Base-by-base conservation (phyloP, 2,113 vertebrate genomes). In the Heterotis niloticus region DNA sequence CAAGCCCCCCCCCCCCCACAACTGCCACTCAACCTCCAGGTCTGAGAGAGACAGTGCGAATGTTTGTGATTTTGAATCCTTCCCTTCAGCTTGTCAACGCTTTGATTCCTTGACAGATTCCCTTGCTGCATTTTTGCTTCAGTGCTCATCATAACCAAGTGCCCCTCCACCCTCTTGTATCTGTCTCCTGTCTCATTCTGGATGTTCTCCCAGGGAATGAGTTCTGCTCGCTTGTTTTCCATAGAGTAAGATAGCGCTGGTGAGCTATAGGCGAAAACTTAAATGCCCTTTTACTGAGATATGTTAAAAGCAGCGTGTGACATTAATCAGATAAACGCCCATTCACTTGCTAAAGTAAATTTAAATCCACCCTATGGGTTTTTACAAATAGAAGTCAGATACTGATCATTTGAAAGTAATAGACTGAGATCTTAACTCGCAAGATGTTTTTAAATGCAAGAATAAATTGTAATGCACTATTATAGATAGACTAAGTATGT, bases 51-150 rank as follows among this genome's bases (percentile, higher is more conserved):
- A 68, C 75, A 80, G 78, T 77, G 78, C 81, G 86, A 87, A 80
- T 90, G 86, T 91, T 90, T 87, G 83, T 82, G 86, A 81, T 84
- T 91, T 85, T 87, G 87, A 91, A 91, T 89, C 84, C 57, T 84
- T 84, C 79, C 87, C 86, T 89, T 90, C 88, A 90, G 90, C 89
- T 87, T 91, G 88, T 91, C 90, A 90, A 79, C 70, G 81, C 90
- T 93, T 92, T 92, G 90, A 92, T 92, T 92, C 85, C 84, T 86
- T 87, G 90, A 91, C 91, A 92, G 87, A 88, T 90, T 90, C 88
- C 84, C 87, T 87, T 84, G 86, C 86, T 86, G 86, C 83, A 82
- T 90, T 88, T 90, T 91, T 92, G 90, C 90, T 92, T 91, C 88
- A 88, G 76, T 90, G 90, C 90, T 87, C 86, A 57, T 84, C 84